Percentiles rank a stretch among this genome's conserved stretches.
phyloP scores from a whole-genome alignment of 2,797 vertebrate genomes.

The Masticophis lateralis region DNA sequence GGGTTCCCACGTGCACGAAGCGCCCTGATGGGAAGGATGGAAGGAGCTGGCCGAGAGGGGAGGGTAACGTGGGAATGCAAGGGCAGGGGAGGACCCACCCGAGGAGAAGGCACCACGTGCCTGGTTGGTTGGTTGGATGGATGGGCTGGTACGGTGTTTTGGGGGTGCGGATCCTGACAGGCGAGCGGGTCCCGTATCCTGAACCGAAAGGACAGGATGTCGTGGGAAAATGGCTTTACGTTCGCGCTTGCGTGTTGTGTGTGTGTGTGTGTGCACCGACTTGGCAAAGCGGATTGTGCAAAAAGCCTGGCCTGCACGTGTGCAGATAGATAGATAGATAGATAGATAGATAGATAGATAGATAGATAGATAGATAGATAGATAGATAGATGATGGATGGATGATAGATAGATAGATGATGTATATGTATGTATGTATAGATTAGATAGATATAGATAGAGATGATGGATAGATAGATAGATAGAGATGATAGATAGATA shows the following conservation, averaged over 20 bases:
- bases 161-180: background rate
- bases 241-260: background rate
- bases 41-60: background rate
- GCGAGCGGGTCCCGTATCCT: background rate
- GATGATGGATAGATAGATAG: too few species aligned
- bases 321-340: background rate
- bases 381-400: too few species aligned
- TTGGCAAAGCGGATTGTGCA: background rate
- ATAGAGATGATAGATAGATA: too few species aligned
- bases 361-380: too few species aligned
- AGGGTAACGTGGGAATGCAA: background rate
- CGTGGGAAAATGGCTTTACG: background rate
- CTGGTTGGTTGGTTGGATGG: background rate
- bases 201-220: background rate
- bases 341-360: too few species aligned
- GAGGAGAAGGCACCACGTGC: background rate
- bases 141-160: background rate
- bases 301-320: background rate
- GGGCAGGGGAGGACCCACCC: too few species aligned
- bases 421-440: too few species aligned
- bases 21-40: background rate
- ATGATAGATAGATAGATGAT: too few species aligned
- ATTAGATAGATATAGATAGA: too few species aligned
- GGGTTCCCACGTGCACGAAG: background rate
- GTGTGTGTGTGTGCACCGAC: background rate